phyloP scores from a whole-genome alignment of 2,888 invertebrate genomes.

The Luperina testacea region DNA sequence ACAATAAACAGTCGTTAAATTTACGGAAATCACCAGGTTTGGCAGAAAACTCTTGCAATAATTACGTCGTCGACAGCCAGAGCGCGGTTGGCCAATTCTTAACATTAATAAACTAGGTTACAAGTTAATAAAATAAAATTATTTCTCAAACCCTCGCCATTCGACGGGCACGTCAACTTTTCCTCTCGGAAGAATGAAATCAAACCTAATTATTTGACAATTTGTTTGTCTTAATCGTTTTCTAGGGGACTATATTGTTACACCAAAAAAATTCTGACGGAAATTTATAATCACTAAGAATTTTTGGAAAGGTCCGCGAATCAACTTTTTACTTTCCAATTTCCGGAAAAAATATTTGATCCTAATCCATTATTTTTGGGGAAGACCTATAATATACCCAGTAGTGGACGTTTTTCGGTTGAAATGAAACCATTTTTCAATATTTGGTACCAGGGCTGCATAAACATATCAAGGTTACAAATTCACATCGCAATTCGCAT shows the following conservation, averaged over 20 bases:
- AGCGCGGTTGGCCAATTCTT: not conserved
- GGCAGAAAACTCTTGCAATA: not conserved
- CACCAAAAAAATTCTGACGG: conserved; percentile 15
- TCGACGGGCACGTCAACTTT: conserved; percentile 8
- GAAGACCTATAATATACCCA: not conserved
- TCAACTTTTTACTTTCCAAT: conserved; percentile 2
- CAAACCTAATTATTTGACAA: conserved; percentile 35
- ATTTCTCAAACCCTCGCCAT: conserved; percentile 17
- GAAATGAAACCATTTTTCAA: not conserved
- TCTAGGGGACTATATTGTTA: conserved; percentile 12
- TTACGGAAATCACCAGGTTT: not conserved
- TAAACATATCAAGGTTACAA: conserved; percentile 21
- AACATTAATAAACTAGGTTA: conserved; percentile 33
- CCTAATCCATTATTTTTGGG: not conserved
- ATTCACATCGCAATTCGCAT: conserved; percentile 20
- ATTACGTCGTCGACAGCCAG: not conserved
- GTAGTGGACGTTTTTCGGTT: too few species aligned
- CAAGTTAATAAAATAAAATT: conserved; percentile 16
- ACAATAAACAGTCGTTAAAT: not conserved
- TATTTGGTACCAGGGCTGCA: conserved; percentile 52
- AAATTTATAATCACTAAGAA: not conserved
- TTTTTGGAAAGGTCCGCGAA: not conserved
- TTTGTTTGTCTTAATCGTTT: conserved; percentile 21
- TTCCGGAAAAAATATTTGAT: not conserved
- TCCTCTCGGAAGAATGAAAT: conserved; percentile 16